Percentiles rank a stretch among this genome's conserved stretches.
Evolutionary conservation across 2,888 invertebrate species (phyloP).

Genomic region (Resseliella maxima): DNA sequence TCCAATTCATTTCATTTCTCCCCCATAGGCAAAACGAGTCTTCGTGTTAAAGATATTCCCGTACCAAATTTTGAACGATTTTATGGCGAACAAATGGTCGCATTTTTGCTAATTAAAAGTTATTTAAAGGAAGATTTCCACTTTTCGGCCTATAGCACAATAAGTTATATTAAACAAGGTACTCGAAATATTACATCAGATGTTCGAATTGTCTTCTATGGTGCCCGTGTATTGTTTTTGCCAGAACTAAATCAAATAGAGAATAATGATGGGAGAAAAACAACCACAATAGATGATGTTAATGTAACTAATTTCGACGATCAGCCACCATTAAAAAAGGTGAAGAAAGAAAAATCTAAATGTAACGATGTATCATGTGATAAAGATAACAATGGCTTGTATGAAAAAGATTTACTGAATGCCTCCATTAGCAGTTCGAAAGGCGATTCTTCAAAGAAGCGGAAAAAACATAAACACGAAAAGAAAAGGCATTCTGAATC

Average conservation of each 20-base stretch:
- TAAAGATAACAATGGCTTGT: neutral
- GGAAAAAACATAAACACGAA: conserved; percentile 8
- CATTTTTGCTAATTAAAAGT: conserved; percentile 76
- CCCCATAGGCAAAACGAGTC: too few relatives aligned
- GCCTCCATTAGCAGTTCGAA: neutral
- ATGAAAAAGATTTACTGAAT: neutral
- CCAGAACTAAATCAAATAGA: conserved; percentile 21
- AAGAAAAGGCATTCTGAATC: neutral
- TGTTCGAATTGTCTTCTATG: conserved; percentile 42
- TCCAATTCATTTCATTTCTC: too few relatives aligned
- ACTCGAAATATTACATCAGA: conserved; percentile 60
- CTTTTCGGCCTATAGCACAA: conserved; percentile 87
- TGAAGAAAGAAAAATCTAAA: conserved; percentile 45
- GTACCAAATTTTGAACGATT: conserved; percentile 72
- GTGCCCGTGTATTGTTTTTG: conserved; percentile 51
- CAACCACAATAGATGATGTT: neutral
- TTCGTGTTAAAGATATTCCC: conserved; percentile 71
- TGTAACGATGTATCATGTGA: too few relatives aligned
- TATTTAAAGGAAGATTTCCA: conserved; percentile 89
- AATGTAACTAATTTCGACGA: neutral
- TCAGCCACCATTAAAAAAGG: neutral
- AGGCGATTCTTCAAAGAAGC: neutral
- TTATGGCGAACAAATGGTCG: conserved; percentile 78
- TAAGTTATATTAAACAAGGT: conserved; percentile 81
- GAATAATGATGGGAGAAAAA: too few relatives aligned